phyloP scores from a whole-genome alignment of 2,113 vertebrate species.

The Psittacula cyanocephala region DNA sequence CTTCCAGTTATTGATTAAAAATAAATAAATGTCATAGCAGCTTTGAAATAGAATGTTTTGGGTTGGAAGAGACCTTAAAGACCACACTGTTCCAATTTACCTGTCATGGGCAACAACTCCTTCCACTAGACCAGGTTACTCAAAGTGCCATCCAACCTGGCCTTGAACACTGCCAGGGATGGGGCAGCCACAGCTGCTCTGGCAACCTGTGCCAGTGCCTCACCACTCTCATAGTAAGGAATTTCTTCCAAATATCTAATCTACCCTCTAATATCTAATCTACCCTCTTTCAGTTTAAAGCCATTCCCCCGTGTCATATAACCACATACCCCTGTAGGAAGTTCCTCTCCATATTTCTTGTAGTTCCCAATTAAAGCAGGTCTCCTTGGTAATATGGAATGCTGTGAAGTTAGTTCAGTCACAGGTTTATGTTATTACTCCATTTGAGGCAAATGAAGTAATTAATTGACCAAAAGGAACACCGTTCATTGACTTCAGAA shows the following conservation, averaged over 20 bases:
- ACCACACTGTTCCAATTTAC: background rate
- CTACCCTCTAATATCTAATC: background rate
- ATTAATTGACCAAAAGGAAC: background rate
- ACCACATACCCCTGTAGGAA: background rate
- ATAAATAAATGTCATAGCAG: background rate
- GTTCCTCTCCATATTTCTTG: background rate
- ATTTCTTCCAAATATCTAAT: background rate
- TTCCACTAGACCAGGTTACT: background rate
- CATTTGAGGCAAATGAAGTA: background rate
- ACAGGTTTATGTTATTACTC: background rate
- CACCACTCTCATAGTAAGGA: background rate
- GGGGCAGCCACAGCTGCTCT: background rate
- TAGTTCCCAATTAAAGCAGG: background rate
- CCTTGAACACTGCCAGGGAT: background rate
- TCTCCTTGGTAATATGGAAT: background rate
- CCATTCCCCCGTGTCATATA: background rate
- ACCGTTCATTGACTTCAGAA: background rate
- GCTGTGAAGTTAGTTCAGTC: background rate
- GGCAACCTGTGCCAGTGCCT: background rate
- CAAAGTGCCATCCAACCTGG: background rate
- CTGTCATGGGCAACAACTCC: background rate
- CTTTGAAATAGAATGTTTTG: background rate
- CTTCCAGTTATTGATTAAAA: background rate
- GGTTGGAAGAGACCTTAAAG: background rate
- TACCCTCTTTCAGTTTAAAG: background rate